Evolutionary conservation across 2,113 vertebrate species (phyloP).

Genomic region (Osmerus eperlanus): DNA sequence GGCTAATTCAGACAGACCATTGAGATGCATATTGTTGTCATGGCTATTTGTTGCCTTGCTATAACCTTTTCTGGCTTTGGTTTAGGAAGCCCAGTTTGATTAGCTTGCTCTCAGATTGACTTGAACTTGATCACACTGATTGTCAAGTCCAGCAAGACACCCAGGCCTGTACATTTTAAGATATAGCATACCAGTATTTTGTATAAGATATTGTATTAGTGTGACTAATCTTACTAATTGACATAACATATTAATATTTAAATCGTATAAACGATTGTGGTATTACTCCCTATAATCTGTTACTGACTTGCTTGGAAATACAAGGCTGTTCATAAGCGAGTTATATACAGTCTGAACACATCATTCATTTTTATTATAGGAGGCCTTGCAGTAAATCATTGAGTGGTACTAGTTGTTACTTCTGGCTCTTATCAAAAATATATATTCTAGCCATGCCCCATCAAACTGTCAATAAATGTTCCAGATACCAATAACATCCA

Average conservation of each 20-base stretch:
- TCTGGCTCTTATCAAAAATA: neutral
- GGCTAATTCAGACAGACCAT: neutral
- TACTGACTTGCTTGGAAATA: no score
- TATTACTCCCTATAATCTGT: no score
- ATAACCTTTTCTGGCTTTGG: neutral
- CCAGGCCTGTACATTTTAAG: neutral
- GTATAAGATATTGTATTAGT: neutral
- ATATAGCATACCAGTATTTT: neutral
- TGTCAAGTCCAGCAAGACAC: no score
- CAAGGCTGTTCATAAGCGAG: no score
- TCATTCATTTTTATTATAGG: no score
- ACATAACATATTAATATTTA: no score
- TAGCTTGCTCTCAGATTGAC: neutral
- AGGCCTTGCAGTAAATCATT: no score
- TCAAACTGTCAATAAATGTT: neutral
- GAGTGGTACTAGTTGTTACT: no score
- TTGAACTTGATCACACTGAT: no score
- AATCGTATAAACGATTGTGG: no score
- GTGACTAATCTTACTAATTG: neutral
- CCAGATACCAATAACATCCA: slow-evolving; percentile 3
- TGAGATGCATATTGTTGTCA: neutral
- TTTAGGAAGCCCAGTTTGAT: neutral
- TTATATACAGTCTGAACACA: no score
- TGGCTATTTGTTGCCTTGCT: neutral
- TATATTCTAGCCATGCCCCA: neutral